Evolutionary conservation across 1,140 invertebrate genomes (phyloP), one percentile per base, ranked within the genome.

Genomic region (Rhopalosiphum padi): DNA sequence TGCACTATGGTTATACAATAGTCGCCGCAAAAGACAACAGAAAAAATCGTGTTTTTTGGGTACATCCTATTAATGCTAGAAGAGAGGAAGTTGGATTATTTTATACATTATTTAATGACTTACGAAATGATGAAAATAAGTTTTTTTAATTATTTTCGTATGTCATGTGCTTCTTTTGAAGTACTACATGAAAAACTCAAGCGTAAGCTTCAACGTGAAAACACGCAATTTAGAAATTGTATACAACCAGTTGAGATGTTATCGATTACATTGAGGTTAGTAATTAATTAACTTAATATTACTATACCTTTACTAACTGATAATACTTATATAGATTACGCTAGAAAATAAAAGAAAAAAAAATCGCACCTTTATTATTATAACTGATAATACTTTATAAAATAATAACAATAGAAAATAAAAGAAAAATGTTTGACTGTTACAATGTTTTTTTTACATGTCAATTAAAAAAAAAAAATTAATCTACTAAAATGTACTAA

Each of bases 81-180:
- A 90, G 88, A 60, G 51, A 90, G 48, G 51, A 90, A 90, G 88
- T 90, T 21, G 87, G 87, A 51, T 89, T 89, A 89, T 89, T 89
- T 89, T 53, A 89, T 55, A 89, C 87, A 21, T 90, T 90, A 90
- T 90, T 90, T 90, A 90, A 90, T 90, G 88, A 90, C 53, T 60
- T 90, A 90, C 88, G 51, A 90, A 90, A 90, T 90, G 88, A 90
- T 90, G 88, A 90, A 90, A 90, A 90, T 90, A 90, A 90, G 88
- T 90, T 90, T 60, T 60, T 90, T 90, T 90, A 90, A 90, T 90
- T 90, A 90, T 90, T 90, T 90, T 53, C 88, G 88, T 90, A 60
- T 90, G 88, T 90, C 88, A 90, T 41, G 48, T 90, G 88, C 88
- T 60, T 90, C 51, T 90, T 90, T 90, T 90, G 53, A 90, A 15